Evolutionary conservation across 2,888 invertebrate genomes (phyloP).

Genomic region (Cataglyphis albicans): DNA sequence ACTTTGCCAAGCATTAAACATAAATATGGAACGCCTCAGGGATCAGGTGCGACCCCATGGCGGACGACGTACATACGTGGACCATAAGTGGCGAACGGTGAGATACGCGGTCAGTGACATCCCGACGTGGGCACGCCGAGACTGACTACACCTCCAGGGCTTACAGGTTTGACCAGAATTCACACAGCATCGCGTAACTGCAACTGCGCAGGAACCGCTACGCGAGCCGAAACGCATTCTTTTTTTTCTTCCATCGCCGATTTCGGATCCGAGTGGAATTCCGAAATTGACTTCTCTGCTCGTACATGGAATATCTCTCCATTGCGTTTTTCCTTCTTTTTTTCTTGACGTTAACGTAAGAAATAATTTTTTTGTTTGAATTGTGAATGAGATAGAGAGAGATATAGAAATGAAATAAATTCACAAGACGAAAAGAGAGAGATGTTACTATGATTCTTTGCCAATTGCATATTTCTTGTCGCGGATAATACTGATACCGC

Average conservation of each 20-base stretch:
- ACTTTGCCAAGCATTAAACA: conserved; percentile 70
- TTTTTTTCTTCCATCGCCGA: conserved; percentile 32
- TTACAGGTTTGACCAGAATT: conserved; percentile 84
- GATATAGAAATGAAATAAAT: not conserved
- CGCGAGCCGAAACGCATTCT: conserved; percentile 58
- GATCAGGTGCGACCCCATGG: conserved; percentile 74
- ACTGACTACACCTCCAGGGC: conserved; percentile 64
- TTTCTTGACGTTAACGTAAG: not conserved
- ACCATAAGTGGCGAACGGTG: conserved; percentile 75
- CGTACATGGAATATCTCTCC: conserved; percentile 9
- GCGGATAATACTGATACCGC: not conserved
- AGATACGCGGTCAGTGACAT: conserved; percentile 81
- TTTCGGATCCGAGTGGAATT: conserved; percentile 48
- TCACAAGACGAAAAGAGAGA: not conserved
- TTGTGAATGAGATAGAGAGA: not conserved
- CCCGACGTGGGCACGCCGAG: conserved; percentile 53
- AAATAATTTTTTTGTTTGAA: not conserved
- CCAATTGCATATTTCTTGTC: not conserved
- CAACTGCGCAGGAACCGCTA: conserved; percentile 78
- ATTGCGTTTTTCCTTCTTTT: not conserved
- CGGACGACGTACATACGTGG: conserved; percentile 60
- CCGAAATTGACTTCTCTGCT: conserved; percentile 54
- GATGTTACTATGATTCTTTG: not conserved
- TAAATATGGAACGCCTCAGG: conserved; percentile 76
- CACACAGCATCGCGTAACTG: conserved; percentile 77